Evolutionary conservation across 2,888 invertebrate species (phyloP), one percentile per base, ranked within the genome.

Genomic region (Punctoribates punctum): DNA sequence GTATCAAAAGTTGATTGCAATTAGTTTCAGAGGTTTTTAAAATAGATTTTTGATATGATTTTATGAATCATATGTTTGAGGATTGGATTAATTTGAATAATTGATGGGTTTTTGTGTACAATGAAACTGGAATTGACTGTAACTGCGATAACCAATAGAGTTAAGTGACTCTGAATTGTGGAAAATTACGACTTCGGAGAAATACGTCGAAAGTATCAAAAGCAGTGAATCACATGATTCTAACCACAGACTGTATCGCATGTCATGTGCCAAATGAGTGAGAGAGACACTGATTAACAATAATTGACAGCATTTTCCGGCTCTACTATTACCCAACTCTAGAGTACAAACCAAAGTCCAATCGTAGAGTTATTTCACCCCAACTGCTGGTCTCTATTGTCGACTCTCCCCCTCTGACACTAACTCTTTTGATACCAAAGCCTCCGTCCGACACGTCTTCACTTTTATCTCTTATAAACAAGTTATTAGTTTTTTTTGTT

Each of bases 251-350:
- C 20, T 20, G 2, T 51, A 51, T 51, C 20, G 2, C 5, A 51
- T 51, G 51, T 51, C 51, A 20, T 51, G 51, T 20, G 51, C 51
- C 42, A 42, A 51, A 17, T 51, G 51, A 51, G 51, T n/a, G 51
- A 4, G n/a, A 51, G n/a, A 51, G n/a, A 51, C 1, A 17, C 51
- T 51, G 51, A 51, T 51, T 51, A 51, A 20, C 51, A 51, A 51
- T 51, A 51, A 51, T 51, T 51, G 51, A 51, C 51, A 51, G 51
- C 20, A 51, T 51, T 51, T 51, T 51, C 51, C 51, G 51, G 51
- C 51, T 51, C 51, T 51, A 2, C 6, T 13, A 42, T 42, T 42
- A 42, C 42, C 42, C 42, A 42, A 42, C 34, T 34, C 34, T 34
- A 34, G 4, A 34, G 34, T 42, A 42, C 13, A 42, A 42, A 42